phyloP scores from a whole-genome alignment of 2,888 invertebrate genomes.

The Luffia ferchaultella region DNA sequence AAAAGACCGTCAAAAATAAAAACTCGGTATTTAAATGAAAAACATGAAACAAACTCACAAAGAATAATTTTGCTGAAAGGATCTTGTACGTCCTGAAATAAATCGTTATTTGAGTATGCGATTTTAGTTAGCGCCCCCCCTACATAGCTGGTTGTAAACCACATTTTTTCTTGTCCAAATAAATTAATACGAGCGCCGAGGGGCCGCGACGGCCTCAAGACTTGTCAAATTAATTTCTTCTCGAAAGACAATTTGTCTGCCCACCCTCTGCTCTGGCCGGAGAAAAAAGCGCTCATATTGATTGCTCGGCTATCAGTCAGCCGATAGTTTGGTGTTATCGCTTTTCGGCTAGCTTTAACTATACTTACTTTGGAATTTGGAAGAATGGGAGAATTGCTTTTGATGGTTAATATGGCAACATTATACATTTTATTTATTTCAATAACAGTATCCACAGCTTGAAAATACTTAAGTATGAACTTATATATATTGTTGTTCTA shows the following conservation, averaged over 20 bases:
- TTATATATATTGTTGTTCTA: too few relatives aligned
- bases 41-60: too few relatives aligned
- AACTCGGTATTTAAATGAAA: too few relatives aligned
- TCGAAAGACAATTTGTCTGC: constrained; percentile 61
- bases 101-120: background rate
- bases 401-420: too few relatives aligned
- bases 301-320: constrained; percentile 46
- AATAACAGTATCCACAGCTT: too few relatives aligned
- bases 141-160: constrained; percentile 27
- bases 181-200: constrained; percentile 57
- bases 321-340: background rate
- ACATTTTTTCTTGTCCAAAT: constrained; percentile 62
- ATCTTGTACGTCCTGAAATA: too few relatives aligned
- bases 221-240: constrained; percentile 66
- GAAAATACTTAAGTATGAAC: too few relatives aligned
- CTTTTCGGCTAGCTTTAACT: background rate
- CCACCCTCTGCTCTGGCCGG: constrained; percentile 14
- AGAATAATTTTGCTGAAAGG: too few relatives aligned
- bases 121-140: constrained; percentile 3
- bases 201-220: constrained; percentile 24
- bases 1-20: too few relatives aligned
- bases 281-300: constrained; percentile 49
- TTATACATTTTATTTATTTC: too few relatives aligned
- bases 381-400: too few relatives aligned
- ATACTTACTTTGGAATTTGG: too few relatives aligned